phyloP scores from a whole-genome alignment of 2,113 vertebrate species.

The Elephas maximus region DNA sequence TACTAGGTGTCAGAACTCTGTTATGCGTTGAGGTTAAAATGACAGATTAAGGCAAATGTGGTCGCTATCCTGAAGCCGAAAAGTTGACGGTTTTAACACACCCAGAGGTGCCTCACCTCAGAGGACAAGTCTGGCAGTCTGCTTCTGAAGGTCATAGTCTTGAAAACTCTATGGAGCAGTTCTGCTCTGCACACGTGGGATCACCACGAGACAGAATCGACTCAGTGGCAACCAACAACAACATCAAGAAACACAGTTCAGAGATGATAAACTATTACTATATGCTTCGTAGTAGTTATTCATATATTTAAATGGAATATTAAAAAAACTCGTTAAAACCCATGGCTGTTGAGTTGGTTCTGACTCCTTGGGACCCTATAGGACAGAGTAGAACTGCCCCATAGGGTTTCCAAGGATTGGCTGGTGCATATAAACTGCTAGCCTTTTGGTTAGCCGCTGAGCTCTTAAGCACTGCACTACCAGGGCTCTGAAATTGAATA shows the following conservation, averaged over 20 bases:
- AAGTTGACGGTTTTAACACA: not conserved
- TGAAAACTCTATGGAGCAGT: not conserved
- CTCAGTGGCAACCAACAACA: not conserved
- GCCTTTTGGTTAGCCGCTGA: too few species aligned
- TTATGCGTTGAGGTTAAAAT: slow-evolving; percentile 37
- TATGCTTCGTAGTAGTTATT: slow-evolving; percentile 6
- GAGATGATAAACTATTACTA: not conserved
- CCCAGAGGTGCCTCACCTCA: not conserved
- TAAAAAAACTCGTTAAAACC: too few species aligned
- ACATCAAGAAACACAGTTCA: not conserved
- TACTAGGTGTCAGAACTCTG: not conserved
- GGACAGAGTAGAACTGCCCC: too few species aligned
- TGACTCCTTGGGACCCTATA: too few species aligned
- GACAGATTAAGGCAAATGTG: not conserved
- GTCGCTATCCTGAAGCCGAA: not conserved
- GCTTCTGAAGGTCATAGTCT: not conserved
- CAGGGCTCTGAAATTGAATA: not conserved
- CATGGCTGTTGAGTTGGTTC: too few species aligned
- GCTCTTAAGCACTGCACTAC: too few species aligned
- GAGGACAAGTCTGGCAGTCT: not conserved
- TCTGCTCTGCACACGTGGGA: not conserved
- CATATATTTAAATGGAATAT: slow-evolving; percentile 51
- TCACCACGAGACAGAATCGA: not conserved
- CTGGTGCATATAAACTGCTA: too few species aligned
- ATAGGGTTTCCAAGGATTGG: too few species aligned